phyloP scores from a whole-genome alignment of 2,797 vertebrate genomes.

The Falco cherrug region DNA sequence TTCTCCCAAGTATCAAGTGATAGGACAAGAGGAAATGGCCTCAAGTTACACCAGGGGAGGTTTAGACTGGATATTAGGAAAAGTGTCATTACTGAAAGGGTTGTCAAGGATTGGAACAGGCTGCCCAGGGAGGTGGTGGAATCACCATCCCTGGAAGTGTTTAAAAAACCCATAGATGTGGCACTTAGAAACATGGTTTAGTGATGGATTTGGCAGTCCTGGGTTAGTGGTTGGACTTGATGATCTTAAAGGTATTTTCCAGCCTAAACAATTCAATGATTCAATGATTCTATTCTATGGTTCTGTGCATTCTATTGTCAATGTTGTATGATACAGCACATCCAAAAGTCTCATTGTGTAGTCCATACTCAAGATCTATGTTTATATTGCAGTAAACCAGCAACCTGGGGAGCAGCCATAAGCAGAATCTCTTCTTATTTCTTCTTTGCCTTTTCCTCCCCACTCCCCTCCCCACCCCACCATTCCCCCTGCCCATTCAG shows the following conservation, averaged over 20 bases:
- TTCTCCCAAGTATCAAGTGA: too few relatives aligned
- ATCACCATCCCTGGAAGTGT: not conserved
- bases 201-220: not conserved
- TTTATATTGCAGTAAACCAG: not conserved
- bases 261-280: not conserved
- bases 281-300: not conserved
- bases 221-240: not conserved
- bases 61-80: too few relatives aligned
- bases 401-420: not conserved
- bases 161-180: not conserved
- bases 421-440: not conserved
- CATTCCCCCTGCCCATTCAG: not conserved
- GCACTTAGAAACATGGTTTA: not conserved
- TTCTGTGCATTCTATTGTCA: not conserved
- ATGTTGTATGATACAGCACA: not conserved
- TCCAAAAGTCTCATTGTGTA: not conserved
- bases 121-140: not conserved
- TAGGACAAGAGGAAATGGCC: too few relatives aligned
- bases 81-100: too few relatives aligned
- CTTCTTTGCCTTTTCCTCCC: not conserved
- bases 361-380: not conserved
- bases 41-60: too few relatives aligned
- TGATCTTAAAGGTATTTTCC: not conserved
- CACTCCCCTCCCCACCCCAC: rapidly evolving
- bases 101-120: too few relatives aligned